Percentiles rank a stretch among this genome's conserved stretches.
Evolutionary conservation across 2,888 invertebrate genomes (phyloP).

Genomic region (Chalcosyrphus nemorum): DNA sequence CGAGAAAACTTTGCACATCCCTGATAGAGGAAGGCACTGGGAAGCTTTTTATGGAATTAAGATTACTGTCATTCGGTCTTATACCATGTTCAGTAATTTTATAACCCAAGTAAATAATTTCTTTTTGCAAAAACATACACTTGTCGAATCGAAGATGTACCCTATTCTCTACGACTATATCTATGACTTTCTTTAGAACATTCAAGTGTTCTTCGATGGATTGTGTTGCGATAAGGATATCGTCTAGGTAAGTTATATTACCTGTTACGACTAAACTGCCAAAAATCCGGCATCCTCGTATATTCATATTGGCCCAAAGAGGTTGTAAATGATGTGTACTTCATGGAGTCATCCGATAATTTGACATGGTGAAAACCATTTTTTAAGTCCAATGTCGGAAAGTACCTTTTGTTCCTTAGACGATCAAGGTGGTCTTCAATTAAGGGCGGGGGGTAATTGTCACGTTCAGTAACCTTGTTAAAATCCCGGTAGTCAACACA

Average conservation of each 20-base stretch:
- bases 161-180: neutral
- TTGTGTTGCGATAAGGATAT: constrained; percentile 14
- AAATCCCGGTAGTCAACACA: neutral
- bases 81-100: no score
- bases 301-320: neutral
- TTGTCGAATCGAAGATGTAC: neutral
- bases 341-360: neutral
- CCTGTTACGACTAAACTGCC: neutral
- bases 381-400: neutral
- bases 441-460: neutral
- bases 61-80: no score
- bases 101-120: no score
- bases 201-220: neutral
- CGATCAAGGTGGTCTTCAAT: constrained; percentile 13
- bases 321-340: neutral
- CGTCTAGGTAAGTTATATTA: no score
- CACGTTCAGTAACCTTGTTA: neutral
- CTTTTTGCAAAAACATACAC: no score
- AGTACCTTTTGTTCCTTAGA: neutral
- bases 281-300: neutral
- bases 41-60: no score
- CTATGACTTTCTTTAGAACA: neutral
- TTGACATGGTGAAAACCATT: neutral
- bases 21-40: no score
- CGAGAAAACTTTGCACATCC: no score